These are phyloP conservation scores for Pangasius djambal DNA, from an alignment of 2,797 vertebrate species.

Conservation along the genomic window DNA sequence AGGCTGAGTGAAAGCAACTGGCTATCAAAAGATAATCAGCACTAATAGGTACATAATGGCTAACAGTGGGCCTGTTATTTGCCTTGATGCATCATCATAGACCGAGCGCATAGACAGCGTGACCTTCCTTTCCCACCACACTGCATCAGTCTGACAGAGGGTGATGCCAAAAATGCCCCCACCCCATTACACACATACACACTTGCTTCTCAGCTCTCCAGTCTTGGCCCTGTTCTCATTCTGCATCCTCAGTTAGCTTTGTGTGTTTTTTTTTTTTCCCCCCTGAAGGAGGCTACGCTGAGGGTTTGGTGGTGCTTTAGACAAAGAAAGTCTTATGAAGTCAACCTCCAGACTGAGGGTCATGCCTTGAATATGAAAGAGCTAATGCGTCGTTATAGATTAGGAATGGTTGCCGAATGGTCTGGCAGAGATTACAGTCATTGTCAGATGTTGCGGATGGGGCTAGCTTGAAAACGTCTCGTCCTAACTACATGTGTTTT, in stretches of 20 bases:
- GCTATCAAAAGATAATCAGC: slow-evolving; percentile 97
- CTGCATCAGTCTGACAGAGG: slow-evolving; percentile 62
- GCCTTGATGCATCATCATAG: slow-evolving; percentile 87
- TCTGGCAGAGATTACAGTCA: slow-evolving; percentile 55
- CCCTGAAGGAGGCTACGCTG: slow-evolving; percentile 26
- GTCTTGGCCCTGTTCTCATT: slow-evolving; percentile 40
- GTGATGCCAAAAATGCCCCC: slow-evolving; percentile 66
- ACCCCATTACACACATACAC: slow-evolving; percentile 45
- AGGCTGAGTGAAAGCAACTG: slow-evolving; percentile 96
- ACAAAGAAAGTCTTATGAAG: slow-evolving; percentile 57
- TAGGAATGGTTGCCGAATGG: slow-evolving; percentile 59
- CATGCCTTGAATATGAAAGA: slow-evolving; percentile 59
- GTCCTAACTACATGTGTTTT: slow-evolving; percentile 70
- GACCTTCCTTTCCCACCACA: slow-evolving; percentile 72
- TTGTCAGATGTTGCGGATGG: slow-evolving; percentile 54
- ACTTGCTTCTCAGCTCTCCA: slow-evolving; percentile 47
- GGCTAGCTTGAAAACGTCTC: slow-evolving; percentile 62
- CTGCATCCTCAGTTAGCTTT: slow-evolving; percentile 24
- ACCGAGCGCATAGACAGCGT: slow-evolving; percentile 78
- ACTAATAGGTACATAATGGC: slow-evolving; percentile 98
- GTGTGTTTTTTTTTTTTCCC: slow-evolving; percentile 25
- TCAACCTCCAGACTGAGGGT: slow-evolving; percentile 49
- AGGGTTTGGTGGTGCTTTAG: slow-evolving; percentile 44
- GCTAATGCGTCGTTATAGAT: slow-evolving; percentile 62
- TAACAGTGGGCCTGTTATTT: slow-evolving; percentile 88